Base-by-base conservation (phyloP, 2,888 invertebrate genomes). In the Malthinus flaveolus region DNA sequence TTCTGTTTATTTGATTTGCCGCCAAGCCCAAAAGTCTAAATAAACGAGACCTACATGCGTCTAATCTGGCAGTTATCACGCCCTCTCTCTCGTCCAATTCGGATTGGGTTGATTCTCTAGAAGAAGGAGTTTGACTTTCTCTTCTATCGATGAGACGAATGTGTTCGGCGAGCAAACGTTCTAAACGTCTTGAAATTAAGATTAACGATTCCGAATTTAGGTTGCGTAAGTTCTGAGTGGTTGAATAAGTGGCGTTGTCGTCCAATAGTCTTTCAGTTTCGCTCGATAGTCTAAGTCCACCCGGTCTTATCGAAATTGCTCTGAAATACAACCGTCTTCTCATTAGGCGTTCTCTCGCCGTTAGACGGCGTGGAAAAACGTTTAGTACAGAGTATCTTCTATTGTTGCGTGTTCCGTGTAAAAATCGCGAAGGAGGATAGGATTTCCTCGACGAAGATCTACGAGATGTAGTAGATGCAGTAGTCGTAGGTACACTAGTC, bases 351-450 rank as follows among this genome's bases (percentile, higher is more conserved):
- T 67, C 64, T 11, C 75, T 53, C 7, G 68, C 64, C 15, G 63
- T 46, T 49, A 66, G 71, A 10, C 75, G 61, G 34, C 73, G 65
- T 3, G 74, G 69, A 49, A 73, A 62, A 59, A 72, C 70, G 54
- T 75, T 74, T 3, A 71, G 60, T 3, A 72, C 56, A 1, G 69
- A 66, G 1, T 72, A 66, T 12, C 73, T 67, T n/a, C 74, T 64
- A 53, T 66, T 67, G 36, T 73, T 72, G 6, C 75, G 68, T 32
- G 74, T 69, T 57, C 73, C 46, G 35, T 63, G 63, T 32, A 67
- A 66, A 49, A 74, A 65, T 46, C 74, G 69, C 4, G 74, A 74
- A 4, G 75, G 75, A 7, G 76, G 76, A 58, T 74, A 75, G 1
- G 76, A 74, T 64, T 76, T 77, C 11, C 76, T 46, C 3, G 64